Percentiles rank a stretch among this genome's conserved stretches.
Evolutionary conservation across 1,140 invertebrate species (phyloP).

Genomic region (Drosophila kurseongensis): DNA sequence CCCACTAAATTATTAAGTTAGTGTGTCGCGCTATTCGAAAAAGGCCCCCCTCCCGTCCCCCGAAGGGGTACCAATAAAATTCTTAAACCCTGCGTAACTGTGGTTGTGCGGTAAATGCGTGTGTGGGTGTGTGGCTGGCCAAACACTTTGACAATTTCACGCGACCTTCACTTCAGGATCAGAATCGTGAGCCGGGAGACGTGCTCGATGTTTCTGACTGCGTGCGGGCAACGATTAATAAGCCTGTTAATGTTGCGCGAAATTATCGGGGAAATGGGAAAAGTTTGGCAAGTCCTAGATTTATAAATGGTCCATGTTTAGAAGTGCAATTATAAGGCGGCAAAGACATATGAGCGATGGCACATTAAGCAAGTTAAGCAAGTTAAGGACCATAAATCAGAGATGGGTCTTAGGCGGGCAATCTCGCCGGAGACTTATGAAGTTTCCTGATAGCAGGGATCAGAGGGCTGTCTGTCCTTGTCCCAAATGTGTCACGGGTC

Average conservation of each 20-base stretch:
- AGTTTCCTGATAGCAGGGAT: constrained; percentile 39
- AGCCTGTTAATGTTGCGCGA: constrained; percentile 76
- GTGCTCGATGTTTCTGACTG: constrained; percentile 29
- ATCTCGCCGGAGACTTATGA: constrained; percentile 27
- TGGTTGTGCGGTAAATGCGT: constrained; percentile 44
- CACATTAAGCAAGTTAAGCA: constrained; percentile 58
- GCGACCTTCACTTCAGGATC: constrained; percentile 25
- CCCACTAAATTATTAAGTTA: constrained; percentile 77
- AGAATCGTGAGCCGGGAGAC: constrained; percentile 25
- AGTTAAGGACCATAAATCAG: constrained; percentile 67
- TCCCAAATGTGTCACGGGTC: constrained; percentile 31
- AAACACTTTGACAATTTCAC: constrained; percentile 62
- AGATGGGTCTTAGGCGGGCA: constrained; percentile 29
- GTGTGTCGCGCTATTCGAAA: constrained; percentile 54
- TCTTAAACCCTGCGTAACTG: constrained; percentile 27
- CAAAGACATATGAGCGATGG: constrained; percentile 50
- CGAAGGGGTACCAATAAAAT: constrained; percentile 66
- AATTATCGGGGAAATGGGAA: constrained; percentile 72
- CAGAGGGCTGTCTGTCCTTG: constrained; percentile 5
- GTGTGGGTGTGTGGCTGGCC: constrained; percentile 19
- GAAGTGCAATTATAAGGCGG: constrained; percentile 54
- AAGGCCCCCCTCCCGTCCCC: constrained; percentile 15
- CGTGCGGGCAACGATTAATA: constrained; percentile 68
- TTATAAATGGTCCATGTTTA: constrained; percentile 66
- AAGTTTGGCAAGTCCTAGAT: constrained; percentile 66